Evolutionary conservation across 2,113 vertebrate genomes (phyloP).

Genomic region (Gasterosteus nipponicus): DNA sequence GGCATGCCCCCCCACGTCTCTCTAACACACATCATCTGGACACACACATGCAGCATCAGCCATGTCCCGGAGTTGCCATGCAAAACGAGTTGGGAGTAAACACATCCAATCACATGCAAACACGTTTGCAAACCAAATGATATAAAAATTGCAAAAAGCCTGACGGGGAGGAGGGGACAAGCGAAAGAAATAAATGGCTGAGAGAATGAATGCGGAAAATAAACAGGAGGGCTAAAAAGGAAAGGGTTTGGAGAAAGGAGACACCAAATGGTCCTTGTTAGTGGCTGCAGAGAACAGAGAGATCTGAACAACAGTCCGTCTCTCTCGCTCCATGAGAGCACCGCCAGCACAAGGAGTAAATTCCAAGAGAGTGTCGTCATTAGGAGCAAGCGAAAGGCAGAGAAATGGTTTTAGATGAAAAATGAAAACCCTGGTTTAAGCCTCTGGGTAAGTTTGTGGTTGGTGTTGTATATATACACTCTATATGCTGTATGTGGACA

Average conservation of each 20-base stretch:
- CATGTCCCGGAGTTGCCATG: slow-evolving; percentile 4
- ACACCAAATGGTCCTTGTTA: slow-evolving; percentile 78
- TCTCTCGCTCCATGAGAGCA: slow-evolving; percentile 61
- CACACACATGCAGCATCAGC: slow-evolving; percentile 32
- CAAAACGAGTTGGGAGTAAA: slow-evolving; percentile 13
- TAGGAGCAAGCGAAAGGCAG: slow-evolving; percentile 81
- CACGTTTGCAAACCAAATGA: slow-evolving; percentile 61
- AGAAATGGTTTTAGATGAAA: slow-evolving; percentile 78
- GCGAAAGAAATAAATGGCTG: neutral
- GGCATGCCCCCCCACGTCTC: slow-evolving; percentile 56
- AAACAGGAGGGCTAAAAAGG: slow-evolving; percentile 46
- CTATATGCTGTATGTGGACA: neutral
- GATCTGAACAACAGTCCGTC: slow-evolving; percentile 66
- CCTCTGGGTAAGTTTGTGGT: slow-evolving; percentile 63
- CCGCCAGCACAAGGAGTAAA: slow-evolving; percentile 80
- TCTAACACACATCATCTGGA: slow-evolving; percentile 48
- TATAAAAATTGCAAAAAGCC: slow-evolving; percentile 57
- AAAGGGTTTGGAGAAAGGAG: slow-evolving; percentile 67
- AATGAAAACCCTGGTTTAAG: slow-evolving; percentile 65
- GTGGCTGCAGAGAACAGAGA: slow-evolving; percentile 68
- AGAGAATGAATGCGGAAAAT: slow-evolving; percentile 30
- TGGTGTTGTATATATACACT: slow-evolving; percentile 42
- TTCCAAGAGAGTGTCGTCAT: slow-evolving; percentile 84
- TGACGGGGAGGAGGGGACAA: slow-evolving; percentile 57
- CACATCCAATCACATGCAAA: neutral